phyloP scores from a whole-genome alignment of 2,888 invertebrate species.

The Ectropis crepuscularia region DNA sequence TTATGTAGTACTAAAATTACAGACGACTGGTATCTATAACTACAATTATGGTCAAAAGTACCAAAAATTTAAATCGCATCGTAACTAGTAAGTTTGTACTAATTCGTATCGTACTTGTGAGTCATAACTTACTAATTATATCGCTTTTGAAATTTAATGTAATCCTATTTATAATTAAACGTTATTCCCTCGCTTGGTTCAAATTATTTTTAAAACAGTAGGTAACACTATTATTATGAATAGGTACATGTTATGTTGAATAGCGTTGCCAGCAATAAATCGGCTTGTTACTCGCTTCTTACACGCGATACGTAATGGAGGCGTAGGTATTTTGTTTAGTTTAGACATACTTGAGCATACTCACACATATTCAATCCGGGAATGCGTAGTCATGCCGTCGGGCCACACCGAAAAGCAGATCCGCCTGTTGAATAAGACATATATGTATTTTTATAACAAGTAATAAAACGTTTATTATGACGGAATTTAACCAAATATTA shows the following conservation, averaged over 20 bases:
- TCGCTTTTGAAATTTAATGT: too few species aligned
- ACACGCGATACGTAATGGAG: slow-evolving; percentile 15
- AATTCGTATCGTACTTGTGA: too few species aligned
- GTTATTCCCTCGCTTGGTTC: not conserved
- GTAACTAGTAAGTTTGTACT: too few species aligned
- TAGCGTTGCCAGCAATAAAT: slow-evolving; percentile 15
- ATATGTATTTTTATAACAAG: not conserved
- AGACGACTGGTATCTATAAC: too few species aligned
- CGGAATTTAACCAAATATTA: too few species aligned
- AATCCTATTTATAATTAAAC: too few species aligned
- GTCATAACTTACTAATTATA: too few species aligned
- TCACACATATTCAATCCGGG: slow-evolving; percentile 91
- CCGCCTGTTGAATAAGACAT: slow-evolving; percentile 74
- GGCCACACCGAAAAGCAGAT: slow-evolving; percentile 95
- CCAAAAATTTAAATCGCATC: too few species aligned
- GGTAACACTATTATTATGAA: slow-evolving; percentile 10
- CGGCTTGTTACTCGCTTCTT: slow-evolving; percentile 6
- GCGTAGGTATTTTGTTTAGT: slow-evolving; percentile 23
- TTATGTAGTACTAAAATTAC: too few species aligned
- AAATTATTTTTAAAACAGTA: slow-evolving; percentile 5
- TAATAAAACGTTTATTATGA: too few species aligned
- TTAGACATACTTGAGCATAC: slow-evolving; percentile 59
- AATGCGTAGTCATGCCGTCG: slow-evolving; percentile 89
- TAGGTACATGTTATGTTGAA: slow-evolving; percentile 9
- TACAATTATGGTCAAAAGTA: too few species aligned